phyloP scores from a whole-genome alignment of 2,797 vertebrate genomes.

The Momotus momota region DNA sequence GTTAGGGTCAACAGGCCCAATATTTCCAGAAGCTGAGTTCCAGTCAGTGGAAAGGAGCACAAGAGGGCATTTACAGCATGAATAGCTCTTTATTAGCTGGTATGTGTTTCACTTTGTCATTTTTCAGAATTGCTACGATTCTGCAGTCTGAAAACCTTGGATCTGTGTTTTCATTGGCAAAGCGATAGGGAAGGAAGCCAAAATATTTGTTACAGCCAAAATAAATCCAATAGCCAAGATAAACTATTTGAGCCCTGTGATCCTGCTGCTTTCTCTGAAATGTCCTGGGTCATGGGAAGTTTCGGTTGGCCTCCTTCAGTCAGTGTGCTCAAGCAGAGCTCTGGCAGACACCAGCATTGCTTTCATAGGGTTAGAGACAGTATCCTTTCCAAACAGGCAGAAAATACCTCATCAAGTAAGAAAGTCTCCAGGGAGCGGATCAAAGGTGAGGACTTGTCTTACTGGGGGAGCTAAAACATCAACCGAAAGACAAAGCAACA shows the following conservation, averaged over 20 bases:
- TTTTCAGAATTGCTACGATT: conserved; percentile 60
- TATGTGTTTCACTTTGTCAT: conserved; percentile 59
- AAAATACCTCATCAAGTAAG: background rate
- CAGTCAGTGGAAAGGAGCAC: background rate
- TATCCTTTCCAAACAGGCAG: background rate
- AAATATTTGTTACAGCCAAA: conserved; percentile 70
- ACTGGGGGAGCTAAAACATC: background rate
- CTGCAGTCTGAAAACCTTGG: conserved; percentile 40
- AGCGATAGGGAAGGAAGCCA: conserved; percentile 64
- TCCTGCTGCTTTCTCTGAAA: conserved; percentile 63
- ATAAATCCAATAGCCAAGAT: conserved; percentile 61
- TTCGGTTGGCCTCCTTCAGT: conserved; percentile 25
- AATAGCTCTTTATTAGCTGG: conserved; percentile 68
- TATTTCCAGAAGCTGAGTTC: background rate
- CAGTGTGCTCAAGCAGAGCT: conserved; percentile 3
- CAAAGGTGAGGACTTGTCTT: background rate
- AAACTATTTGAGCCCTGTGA: conserved; percentile 49
- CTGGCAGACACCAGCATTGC: background rate
- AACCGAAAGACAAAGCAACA: background rate
- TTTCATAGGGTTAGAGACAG: conserved; percentile 1
- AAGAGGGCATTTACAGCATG: conserved; percentile 32
- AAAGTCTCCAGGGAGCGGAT: background rate
- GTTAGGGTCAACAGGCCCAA: background rate
- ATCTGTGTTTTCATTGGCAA: conserved; percentile 75
- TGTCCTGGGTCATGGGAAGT: conserved; percentile 60